Base-by-base conservation (phyloP, 2,888 invertebrate genomes). In the Spisula solida region DNA sequence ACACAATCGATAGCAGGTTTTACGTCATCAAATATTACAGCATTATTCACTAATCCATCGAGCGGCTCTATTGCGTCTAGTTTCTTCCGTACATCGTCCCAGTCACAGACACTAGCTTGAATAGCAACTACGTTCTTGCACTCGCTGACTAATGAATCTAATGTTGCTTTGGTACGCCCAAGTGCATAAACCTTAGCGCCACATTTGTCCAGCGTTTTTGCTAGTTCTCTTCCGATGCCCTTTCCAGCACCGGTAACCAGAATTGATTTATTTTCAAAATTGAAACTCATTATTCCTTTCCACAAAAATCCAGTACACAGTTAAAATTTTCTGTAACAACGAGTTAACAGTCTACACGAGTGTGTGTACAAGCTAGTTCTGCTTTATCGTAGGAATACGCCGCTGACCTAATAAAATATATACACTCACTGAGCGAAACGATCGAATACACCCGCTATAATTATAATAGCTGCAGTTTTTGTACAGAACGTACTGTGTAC, bases 1-100 rank as follows among this genome's bases (percentile, higher is more conserved):
- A 97, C 97, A 56, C 98, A 97, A 78, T 98, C 97, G 0, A 98
- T 96, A 34, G 79, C 79, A 94, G 99, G 98, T 0, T 98, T 97
- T 92, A 97, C 97, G 55, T 98, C 97, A 60, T 98, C 97, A 2
- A 98, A 98, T 41, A 98, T 96, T 0, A 98, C 99, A 1, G 99
- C 99, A 97, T 99, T 99, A 95, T 99, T 99, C 0, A 99, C 98
- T 41, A 99, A 96, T 6, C 98, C 97, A 96, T 99, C 98, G 92
- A 99, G 97, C 87, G 97, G 97, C 0, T 97, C 97, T 29, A 98
- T 97, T 66, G 98, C 97, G 93, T 97, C 97, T 0, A 98, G 95
- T 0, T 97, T 97, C 87, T 97, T 96, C 89, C 97, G 97, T 0
- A 98, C 98, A 88, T 97, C 97, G 0, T 98, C 97, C 98, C 99